These are phyloP conservation scores for Fregetta grallaria DNA, from an alignment of 2,113 vertebrate genomes.

Conservation along the genomic window DNA sequence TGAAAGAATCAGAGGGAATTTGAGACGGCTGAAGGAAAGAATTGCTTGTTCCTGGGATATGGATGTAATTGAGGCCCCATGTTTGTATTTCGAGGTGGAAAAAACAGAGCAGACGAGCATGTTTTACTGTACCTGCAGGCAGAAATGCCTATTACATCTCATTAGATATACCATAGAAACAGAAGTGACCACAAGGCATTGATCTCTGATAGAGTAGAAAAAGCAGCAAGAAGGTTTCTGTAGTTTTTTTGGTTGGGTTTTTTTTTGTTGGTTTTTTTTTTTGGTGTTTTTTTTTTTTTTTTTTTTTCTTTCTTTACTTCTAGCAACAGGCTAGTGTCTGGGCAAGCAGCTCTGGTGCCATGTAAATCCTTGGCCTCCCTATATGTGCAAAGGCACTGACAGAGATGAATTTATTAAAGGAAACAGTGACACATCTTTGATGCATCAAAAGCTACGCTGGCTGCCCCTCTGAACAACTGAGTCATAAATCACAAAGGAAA, in stretches of 20 bases:
- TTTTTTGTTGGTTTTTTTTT: too few relatives aligned
- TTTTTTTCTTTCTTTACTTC: not conserved
- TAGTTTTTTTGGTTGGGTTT: too few relatives aligned
- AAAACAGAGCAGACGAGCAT: not conserved
- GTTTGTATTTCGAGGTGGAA: not conserved
- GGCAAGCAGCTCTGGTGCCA: not conserved
- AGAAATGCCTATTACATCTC: not conserved
- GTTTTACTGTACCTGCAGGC: not conserved
- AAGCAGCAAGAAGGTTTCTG: not conserved
- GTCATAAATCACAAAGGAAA: not conserved
- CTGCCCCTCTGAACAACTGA: slow-evolving; percentile 11
- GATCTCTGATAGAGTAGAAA: not conserved
- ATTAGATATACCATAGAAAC: not conserved
- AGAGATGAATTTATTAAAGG: not conserved
- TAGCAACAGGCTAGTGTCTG: not conserved
- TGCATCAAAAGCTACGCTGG: not conserved
- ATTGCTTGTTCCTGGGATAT: not conserved
- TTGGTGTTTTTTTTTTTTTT: not conserved
- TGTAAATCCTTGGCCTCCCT: not conserved
- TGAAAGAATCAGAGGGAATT: not conserved
- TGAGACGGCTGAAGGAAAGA: not conserved
- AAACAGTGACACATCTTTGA: not conserved
- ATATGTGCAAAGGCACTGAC: not conserved
- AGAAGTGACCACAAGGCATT: not conserved
- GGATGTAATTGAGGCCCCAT: not conserved